A percentile compares a stretch with the other conserved stretches of the same genome.
phyloP scores from a whole-genome alignment of 2,113 vertebrate species.

The Tyrannus savana region DNA sequence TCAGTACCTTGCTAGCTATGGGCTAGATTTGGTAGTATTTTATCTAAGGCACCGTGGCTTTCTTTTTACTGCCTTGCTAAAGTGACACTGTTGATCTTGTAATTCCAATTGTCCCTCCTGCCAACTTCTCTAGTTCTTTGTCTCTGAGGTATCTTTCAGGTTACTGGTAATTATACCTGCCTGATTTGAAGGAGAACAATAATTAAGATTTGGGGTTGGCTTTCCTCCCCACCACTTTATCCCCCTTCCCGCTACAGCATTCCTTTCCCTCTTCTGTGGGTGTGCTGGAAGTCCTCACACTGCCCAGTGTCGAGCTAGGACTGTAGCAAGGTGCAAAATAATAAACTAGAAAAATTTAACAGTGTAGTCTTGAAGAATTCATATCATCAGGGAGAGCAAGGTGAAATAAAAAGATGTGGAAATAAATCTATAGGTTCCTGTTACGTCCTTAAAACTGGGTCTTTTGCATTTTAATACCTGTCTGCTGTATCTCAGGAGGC shows the following conservation, averaged over 20 bases:
- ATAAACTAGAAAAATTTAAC: background rate
- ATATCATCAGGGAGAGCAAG: background rate
- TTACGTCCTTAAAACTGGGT: background rate
- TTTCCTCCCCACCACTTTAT: background rate
- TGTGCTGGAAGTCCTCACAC: background rate
- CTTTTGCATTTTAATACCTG: background rate
- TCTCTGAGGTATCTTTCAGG: background rate
- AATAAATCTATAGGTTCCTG: background rate
- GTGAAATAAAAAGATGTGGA: background rate
- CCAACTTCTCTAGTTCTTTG: background rate
- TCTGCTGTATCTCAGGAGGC: background rate
- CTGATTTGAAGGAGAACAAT: background rate
- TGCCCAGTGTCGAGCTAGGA: background rate
- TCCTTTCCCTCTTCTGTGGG: background rate
- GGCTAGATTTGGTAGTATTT: background rate
- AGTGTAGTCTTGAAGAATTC: background rate
- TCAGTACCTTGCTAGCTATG: background rate
- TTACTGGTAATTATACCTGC: background rate
- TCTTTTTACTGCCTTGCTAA: background rate
- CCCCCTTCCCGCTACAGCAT: accelerated
- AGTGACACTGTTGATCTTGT: background rate
- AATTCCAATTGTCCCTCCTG: background rate
- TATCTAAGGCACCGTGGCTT: background rate
- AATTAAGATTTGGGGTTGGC: background rate
- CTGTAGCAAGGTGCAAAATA: background rate